Evolutionary conservation across 2,797 vertebrate species (phyloP), one percentile per base, ranked within the genome.

Genomic region (Benthosema pterotum): DNA sequence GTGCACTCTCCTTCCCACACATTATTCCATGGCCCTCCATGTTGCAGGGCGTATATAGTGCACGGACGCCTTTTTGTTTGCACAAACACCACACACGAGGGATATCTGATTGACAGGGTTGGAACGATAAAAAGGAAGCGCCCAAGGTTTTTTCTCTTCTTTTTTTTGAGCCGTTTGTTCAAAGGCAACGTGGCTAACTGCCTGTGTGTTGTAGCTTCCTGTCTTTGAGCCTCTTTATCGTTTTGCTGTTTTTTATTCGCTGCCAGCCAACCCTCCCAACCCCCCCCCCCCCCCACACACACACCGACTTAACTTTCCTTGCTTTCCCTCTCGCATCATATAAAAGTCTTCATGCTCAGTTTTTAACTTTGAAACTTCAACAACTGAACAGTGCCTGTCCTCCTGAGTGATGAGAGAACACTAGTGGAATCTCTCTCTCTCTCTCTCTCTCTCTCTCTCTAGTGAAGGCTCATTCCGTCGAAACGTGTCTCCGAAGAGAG

Each of bases 51-150:
- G 9, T 43, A 65, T 52, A 6, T 43, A 5, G 45, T 19, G 32
- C 19, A 5, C 17, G 0, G 17, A 4, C 32, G 1, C 7, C n/a
- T 68, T 58, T 67, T 50, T 77, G 68, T 82, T 77, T 80, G 79
- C 73, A 78, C 70, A 28, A 79, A 79, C 60, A 78, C 47, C n/a
- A 12, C 72, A 60, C 57, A 77, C 67, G 69, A 70, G 67, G 69
- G 72, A 71, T 45, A 69, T 71, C 64, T 79, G 78, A 77, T 52
- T 74, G 72, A 85, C 74, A 56, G 74, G 51, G 63, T 1, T 25
- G 71, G 71, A 65, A 66, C 42, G 59, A 79, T 65, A 67, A 77
- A 38, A 60, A 63, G 67, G 57, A 62, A 67, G 70, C 52, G 68
- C 60, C 9, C n/a, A n/a, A n/a, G n/a, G 9, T 76, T 72, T 70